Percentiles rank a stretch among this genome's conserved stretches.
These are phyloP conservation scores for Megalurothrips usitatus DNA, from an alignment of 2,888 invertebrate species.

Conservation along the genomic window DNA sequence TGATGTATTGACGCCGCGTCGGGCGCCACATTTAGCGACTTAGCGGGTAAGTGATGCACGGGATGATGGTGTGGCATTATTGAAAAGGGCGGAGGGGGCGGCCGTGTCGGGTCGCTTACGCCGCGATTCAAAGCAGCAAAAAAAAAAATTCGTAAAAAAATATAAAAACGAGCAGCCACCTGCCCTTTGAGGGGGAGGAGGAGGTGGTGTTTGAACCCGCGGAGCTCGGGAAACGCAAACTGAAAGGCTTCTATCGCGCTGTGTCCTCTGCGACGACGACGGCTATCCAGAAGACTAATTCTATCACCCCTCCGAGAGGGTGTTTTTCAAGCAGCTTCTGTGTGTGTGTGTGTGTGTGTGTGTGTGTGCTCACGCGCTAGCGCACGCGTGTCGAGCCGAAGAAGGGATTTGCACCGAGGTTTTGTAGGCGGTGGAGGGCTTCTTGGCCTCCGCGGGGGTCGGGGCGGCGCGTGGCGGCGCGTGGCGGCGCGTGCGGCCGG, in stretches of 20 bases:
- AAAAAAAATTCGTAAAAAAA: background rate
- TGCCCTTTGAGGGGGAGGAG: background rate
- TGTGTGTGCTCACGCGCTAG: too few species aligned
- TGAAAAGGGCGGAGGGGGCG: background rate
- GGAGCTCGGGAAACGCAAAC: too few species aligned
- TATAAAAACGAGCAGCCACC: too few species aligned
- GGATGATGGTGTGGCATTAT: background rate
- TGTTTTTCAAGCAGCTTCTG: background rate
- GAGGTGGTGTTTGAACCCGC: too few species aligned
- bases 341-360: background rate
- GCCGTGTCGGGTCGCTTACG: too few species aligned
- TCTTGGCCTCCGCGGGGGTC: background rate
- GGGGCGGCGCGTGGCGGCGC: background rate
- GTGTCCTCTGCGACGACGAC: background rate
- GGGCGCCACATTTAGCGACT: background rate
- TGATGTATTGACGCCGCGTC: background rate
- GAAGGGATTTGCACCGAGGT: slow-evolving; percentile 11
- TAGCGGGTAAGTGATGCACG: background rate
- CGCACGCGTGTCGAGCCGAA: too few species aligned
- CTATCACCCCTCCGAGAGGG: background rate
- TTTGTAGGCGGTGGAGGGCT: background rate
- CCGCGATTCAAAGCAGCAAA: background rate
- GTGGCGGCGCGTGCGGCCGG: background rate
- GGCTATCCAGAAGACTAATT: background rate
- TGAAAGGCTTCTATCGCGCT: too few species aligned